Evolutionary conservation across 35 echinoderm and acorn worm genomes (phyloP).

Genomic region (Lytechinus variegatus): DNA sequence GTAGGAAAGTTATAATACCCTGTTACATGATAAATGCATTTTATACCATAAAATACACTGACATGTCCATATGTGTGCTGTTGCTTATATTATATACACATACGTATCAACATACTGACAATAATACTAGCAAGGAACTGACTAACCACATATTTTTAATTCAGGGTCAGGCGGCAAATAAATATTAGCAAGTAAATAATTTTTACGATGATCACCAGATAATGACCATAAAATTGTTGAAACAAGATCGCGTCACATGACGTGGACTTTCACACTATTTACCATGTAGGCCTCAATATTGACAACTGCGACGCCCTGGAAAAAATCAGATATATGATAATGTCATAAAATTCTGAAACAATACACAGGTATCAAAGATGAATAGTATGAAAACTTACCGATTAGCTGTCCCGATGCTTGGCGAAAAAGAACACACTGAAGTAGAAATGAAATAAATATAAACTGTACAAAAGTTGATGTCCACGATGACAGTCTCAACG

Average conservation of each 20-base stretch:
- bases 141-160: neutral
- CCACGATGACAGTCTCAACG: neutral
- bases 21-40: neutral
- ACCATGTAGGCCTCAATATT: neutral
- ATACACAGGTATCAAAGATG: neutral
- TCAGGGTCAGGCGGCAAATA: neutral
- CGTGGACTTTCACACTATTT: neutral
- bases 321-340: neutral
- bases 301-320: neutral
- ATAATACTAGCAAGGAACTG: neutral
- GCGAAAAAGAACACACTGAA: neutral
- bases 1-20: neutral
- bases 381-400: neutral
- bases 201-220: neutral
- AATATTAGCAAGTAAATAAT: neutral
- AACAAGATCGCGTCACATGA: neutral
- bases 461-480: slow-evolving; percentile 13
- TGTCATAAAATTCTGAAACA: neutral
- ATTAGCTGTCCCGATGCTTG: neutral
- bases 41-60: neutral
- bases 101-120: neutral
- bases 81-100: neutral
- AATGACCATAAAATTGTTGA: neutral
- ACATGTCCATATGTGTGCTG: neutral
- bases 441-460: neutral